Percentiles rank a stretch among this genome's conserved stretches.
These are phyloP conservation scores for Drosophila jambulina DNA, from an alignment of 1,140 invertebrate genomes.

Conservation along the genomic window DNA sequence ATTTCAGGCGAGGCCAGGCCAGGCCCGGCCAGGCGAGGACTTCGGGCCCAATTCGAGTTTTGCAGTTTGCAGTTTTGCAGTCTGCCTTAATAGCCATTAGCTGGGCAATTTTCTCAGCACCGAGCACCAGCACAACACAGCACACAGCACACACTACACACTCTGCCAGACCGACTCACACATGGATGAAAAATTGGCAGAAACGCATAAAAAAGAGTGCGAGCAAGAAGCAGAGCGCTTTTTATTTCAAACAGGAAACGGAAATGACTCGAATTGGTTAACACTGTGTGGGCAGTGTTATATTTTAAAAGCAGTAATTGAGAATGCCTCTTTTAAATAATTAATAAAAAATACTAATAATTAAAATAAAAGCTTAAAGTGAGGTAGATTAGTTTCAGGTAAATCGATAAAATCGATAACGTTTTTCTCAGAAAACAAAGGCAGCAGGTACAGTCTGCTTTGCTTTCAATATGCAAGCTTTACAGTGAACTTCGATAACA, in stretches of 20 bases:
- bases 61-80: conserved; percentile 15
- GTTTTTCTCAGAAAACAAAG: neutral
- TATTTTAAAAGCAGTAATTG: neutral
- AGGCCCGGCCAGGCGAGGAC: conserved; percentile 1
- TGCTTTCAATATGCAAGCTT: too few relatives aligned
- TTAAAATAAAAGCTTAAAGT: neutral
- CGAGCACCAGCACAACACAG: conserved; percentile 6
- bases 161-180: conserved; percentile 19
- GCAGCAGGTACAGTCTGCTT: neutral
- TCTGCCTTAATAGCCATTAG: conserved; percentile 79
- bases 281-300: conserved; percentile 10
- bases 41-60: conserved; percentile 36
- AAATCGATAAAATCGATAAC: neutral
- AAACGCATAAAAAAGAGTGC: conserved; percentile 56
- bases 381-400: neutral
- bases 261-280: conserved; percentile 16
- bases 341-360: neutral
- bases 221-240: conserved; percentile 22
- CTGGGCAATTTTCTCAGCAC: conserved; percentile 63
- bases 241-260: conserved; percentile 18
- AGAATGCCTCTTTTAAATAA: neutral
- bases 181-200: conserved; percentile 72
- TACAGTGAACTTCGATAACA: too few relatives aligned
- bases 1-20: conserved; percentile 25
- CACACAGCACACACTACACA: conserved; percentile 15